Evolutionary conservation across 2,888 invertebrate species (phyloP), one percentile per base, ranked within the genome.

Genomic region (Thereva unica): DNA sequence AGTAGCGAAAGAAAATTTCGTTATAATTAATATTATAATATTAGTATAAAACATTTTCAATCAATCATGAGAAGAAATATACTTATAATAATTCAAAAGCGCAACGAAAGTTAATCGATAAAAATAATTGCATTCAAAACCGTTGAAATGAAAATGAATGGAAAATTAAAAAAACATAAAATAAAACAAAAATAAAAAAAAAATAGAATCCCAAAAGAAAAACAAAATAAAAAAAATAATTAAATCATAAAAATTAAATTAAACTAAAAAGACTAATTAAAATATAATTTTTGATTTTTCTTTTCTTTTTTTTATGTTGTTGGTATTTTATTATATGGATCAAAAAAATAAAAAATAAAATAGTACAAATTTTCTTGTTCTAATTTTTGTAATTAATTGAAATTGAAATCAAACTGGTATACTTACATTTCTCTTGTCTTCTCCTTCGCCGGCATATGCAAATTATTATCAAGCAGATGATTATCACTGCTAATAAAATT

Each of bases 381-480:
- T 23, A 8, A 8, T 34, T 50, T 34, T 49, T 49, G 49, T n/a
- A 49, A 38, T 57, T 34, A 41, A 44, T 55, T 42, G 40, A 59
- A 61, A 34, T 69, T 52, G 6, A 8, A 12, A 10, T 45, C 4
- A 49, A 49, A 23, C 23, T 49, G 12, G 7, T 54, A 9, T 47
- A 80, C 82, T 81, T 75, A 81, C 82, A 81, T 81, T 81, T 81
- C 74, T 81, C 80, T 71, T 81, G 80, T 73, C 92, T 85, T 84
- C 92, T 90, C 74, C 92, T 77, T 67, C 81, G 86, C 73, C 93
- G 85, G 80, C 94, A 95, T 74, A 94, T 87, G 78, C 93, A 88
- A 78, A 92, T 88, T 78, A 94, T 91, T 77, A 92, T 88, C 79
- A 92, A 88, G 82, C 93, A 91, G 67, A 94, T 85, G 74, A 90